A percentile compares a stretch with the other conserved stretches of the same genome.
These are phyloP conservation scores for Ophiothrix spiculata DNA, from an alignment of 35 echinoderm and acorn worm species.

Conservation along the genomic window DNA sequence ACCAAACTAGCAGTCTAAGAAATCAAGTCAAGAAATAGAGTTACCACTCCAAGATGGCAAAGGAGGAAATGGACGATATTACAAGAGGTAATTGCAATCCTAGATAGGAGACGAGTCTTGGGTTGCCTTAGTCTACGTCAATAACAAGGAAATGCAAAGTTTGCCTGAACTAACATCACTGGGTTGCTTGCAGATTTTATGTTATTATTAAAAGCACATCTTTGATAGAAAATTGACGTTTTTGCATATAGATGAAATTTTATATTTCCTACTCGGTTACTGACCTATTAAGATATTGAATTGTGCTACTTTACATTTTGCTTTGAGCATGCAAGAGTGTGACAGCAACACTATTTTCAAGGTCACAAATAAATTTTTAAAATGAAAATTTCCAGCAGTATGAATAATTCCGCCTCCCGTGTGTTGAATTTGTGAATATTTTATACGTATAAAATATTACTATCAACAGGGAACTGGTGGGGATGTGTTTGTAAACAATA, in stretches of 20 bases:
- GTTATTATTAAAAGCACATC: background rate
- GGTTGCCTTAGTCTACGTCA: background rate
- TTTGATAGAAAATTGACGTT: background rate
- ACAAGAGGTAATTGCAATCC: background rate
- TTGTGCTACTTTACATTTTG: background rate
- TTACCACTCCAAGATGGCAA: background rate
- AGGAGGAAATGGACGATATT: background rate
- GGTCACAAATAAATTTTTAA: background rate
- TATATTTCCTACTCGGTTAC: background rate
- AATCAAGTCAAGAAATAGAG: constrained; percentile 9
- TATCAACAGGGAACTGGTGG: no score
- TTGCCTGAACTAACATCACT: constrained; percentile 1
- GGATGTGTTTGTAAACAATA: background rate
- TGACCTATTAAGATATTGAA: background rate
- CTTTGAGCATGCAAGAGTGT: background rate
- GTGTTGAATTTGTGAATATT: no score
- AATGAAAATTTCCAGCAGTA: background rate
- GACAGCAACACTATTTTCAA: background rate
- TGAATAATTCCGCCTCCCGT: background rate
- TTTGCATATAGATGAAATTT: background rate
- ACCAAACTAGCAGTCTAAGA: background rate
- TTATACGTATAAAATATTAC: no score
- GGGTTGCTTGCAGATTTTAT: background rate
- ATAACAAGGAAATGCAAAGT: background rate
- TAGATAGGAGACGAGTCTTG: background rate